Evolutionary conservation across 2,888 invertebrate genomes (phyloP).

Genomic region (Lithophane socia): DNA sequence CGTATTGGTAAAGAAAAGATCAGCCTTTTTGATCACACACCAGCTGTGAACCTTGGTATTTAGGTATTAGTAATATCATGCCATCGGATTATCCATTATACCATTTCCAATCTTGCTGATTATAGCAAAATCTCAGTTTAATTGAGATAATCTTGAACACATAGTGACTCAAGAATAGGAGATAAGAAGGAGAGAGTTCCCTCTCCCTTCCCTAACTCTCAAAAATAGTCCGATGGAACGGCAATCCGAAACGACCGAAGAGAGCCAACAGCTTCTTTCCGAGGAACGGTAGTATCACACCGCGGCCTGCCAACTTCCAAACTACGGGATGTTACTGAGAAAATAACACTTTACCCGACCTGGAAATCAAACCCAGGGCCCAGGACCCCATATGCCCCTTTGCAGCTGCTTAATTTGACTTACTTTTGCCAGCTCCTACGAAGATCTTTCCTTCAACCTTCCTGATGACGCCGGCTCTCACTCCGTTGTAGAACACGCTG

Average conservation of each 20-base stretch:
- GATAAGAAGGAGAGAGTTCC: neutral
- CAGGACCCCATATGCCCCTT: no score
- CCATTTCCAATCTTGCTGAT: neutral
- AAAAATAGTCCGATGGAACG: no score
- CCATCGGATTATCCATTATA: neutral
- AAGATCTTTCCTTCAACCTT: conserved; percentile 92
- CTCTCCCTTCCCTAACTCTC: no score
- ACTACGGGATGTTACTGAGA: no score
- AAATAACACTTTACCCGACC: no score
- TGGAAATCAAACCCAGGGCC: no score
- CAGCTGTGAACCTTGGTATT: neutral
- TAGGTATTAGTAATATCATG: neutral
- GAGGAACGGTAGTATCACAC: no score
- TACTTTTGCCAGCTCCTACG: conserved; percentile 92
- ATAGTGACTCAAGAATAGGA: neutral
- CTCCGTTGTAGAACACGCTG: conserved; percentile 95
- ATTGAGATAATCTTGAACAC: neutral
- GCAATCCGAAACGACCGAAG: no score
- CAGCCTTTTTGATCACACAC: neutral
- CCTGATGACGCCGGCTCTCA: conserved; percentile 93
- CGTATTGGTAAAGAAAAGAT: neutral
- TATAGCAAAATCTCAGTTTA: neutral
- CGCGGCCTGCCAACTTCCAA: no score
- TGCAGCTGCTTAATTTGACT: no score
- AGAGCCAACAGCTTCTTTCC: no score